These are phyloP conservation scores for Centroberyx gerrardi DNA, from an alignment of 2,797 vertebrate genomes.

Conservation along the genomic window DNA sequence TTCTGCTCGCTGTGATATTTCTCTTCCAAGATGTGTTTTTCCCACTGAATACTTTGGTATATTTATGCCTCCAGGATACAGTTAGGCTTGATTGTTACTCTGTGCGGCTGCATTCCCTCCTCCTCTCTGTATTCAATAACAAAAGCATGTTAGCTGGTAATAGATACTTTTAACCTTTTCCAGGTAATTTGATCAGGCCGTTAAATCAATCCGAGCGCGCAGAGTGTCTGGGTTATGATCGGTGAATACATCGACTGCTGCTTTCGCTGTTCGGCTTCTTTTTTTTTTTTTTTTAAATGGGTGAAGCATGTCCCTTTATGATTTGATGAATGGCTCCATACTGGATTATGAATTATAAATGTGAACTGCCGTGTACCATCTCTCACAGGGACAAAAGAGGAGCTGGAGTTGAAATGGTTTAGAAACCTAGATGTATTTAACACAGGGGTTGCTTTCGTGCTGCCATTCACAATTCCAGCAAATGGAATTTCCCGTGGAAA, in stretches of 20 bases:
- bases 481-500: slow-evolving; percentile 63
- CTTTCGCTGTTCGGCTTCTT: slow-evolving; percentile 57
- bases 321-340: slow-evolving; percentile 70
- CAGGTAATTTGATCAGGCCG: slow-evolving; percentile 82
- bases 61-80: slow-evolving; percentile 73
- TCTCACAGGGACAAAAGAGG: slow-evolving; percentile 52
- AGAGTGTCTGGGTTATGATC: slow-evolving; percentile 75
- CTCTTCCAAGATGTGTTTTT: slow-evolving; percentile 50
- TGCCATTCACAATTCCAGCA: slow-evolving; percentile 34
- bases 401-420: slow-evolving; percentile 44
- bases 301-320: slow-evolving; percentile 55
- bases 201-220: slow-evolving; percentile 82
- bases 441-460: slow-evolving; percentile 24
- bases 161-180: slow-evolving; percentile 85
- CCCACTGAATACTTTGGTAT: slow-evolving; percentile 58
- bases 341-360: slow-evolving; percentile 72
- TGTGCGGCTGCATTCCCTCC: slow-evolving; percentile 62
- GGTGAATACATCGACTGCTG: slow-evolving; percentile 54
- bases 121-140: slow-evolving; percentile 71
- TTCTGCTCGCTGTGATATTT: slow-evolving; percentile 47
- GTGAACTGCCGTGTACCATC: slow-evolving; percentile 48
- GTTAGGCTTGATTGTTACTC: slow-evolving; percentile 64
- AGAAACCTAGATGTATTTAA: slow-evolving; percentile 61
- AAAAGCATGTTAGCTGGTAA: slow-evolving; percentile 80
- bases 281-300: slow-evolving; percentile 65